Base-by-base conservation (phyloP, 2,797 vertebrate species). In the Amblyopsis hoosieri region DNA sequence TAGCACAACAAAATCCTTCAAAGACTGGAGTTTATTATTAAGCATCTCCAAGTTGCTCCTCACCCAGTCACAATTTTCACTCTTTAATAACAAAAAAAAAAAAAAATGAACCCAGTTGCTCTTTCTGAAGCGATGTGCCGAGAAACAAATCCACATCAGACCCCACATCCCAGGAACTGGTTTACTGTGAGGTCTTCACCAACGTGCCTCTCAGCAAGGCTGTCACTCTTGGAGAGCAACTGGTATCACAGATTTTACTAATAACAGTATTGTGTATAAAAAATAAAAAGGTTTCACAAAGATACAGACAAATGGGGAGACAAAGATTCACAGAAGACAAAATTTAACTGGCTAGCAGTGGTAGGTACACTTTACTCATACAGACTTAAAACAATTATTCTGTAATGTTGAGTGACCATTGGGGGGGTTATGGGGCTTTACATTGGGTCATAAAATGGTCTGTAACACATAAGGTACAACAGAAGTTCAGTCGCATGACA, bases 171-270 rank as follows among this genome's bases (percentile, higher is more conserved):
- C 90, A 89, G 12, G 12, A 2, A n/a, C 69, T 88, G 96, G 94
- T 96, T 99, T 98, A 91, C 92, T 95, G 95, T 89, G 92, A 88
- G 90, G 84, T 89, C 95, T 79, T 99, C 97, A 99, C 93, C 87
- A 91, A 94, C 4, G 91, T 92, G 92, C 77, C 87, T 83, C 79
- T 79, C 80, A n/a, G 73, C 85, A 73, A 70, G 71, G 80, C 85
- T 49, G 67, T 71, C 80, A 76, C 81, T 29, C 85, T 48, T 50
- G 54, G 61, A 86, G 75, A 84, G 86, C 45, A 71, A 77, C 78
- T 3, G 3, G 61, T 66, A 80, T 63, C 60, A 67, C 66, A 69
- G 60, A 62, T 65, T 55, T 29, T 33, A 55, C 57, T 59, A 62
- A 50, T 78, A 62, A 64, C 71, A 66, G 78, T 47, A 19, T 47